phyloP scores from a whole-genome alignment of 2,888 invertebrate species.

The Athalia cordata region DNA sequence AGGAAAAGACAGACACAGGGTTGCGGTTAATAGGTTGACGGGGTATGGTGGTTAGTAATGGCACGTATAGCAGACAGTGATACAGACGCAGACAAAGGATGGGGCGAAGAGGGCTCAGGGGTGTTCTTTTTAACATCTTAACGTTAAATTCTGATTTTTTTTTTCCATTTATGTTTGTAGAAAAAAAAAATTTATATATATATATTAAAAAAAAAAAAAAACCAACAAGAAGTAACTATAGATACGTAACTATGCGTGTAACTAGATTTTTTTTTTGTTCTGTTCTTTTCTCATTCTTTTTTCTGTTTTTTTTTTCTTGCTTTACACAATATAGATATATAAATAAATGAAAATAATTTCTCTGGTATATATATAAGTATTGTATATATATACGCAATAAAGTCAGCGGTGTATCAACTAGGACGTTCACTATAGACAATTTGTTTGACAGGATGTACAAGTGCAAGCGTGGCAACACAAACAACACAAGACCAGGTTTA shows the following conservation, averaged over 20 bases:
- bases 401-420: slow-evolving; percentile 61
- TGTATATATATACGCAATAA: slow-evolving; percentile 58
- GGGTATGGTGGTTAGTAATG: slow-evolving; percentile 57
- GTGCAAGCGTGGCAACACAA: slow-evolving; percentile 72
- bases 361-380: slow-evolving; percentile 42
- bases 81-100: slow-evolving; percentile 73
- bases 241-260: slow-evolving; percentile 47
- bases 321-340: slow-evolving; percentile 57
- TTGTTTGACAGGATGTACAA: slow-evolving; percentile 58
- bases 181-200: slow-evolving; percentile 5
- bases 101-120: slow-evolving; percentile 60
- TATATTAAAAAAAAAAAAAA: slow-evolving; percentile 12
- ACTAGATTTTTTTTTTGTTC: background rate
- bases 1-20: slow-evolving; percentile 62
- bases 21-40: slow-evolving; percentile 53
- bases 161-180: slow-evolving; percentile 11
- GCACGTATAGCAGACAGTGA: slow-evolving; percentile 67
- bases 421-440: slow-evolving; percentile 69
- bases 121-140: slow-evolving; percentile 47
- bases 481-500: slow-evolving; percentile 65
- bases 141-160: slow-evolving; percentile 33
- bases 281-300: slow-evolving; percentile 27
- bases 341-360: slow-evolving; percentile 45
- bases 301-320: slow-evolving; percentile 50
- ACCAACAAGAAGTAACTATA: slow-evolving; percentile 47